These are phyloP conservation scores for Cheilosia vulpina DNA, from an alignment of 2,888 invertebrate species.

Conservation along the genomic window DNA sequence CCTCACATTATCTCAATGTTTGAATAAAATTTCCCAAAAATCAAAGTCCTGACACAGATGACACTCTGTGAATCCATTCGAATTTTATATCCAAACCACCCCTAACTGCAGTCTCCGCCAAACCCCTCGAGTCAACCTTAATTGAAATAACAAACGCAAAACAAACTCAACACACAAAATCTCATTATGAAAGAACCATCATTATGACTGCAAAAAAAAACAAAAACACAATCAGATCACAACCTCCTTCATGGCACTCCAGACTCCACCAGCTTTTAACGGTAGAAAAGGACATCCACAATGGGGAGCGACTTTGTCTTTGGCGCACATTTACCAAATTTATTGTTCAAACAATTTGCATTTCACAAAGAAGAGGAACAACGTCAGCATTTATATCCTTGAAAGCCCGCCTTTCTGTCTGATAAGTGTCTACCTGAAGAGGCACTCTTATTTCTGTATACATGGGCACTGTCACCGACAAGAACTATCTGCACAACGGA, in stretches of 20 bases:
- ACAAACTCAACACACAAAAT: slow-evolving; percentile 24
- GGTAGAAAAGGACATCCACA: slow-evolving; percentile 39
- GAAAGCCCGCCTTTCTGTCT: slow-evolving; percentile 27
- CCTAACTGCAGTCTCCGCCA: not conserved
- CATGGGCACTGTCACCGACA: slow-evolving; percentile 5
- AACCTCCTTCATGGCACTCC: slow-evolving; percentile 2
- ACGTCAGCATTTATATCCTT: slow-evolving; percentile 35
- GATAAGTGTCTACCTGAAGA: slow-evolving; percentile 42
- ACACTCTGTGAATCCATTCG: slow-evolving; percentile 77
- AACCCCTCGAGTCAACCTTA: slow-evolving; percentile 18
- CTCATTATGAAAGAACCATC: slow-evolving; percentile 18
- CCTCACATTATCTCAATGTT: not conserved
- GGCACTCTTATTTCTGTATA: not conserved
- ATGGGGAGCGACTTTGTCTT: slow-evolving; percentile 10
- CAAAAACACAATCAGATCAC: slow-evolving; percentile 6
- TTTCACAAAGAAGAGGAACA: slow-evolving; percentile 14
- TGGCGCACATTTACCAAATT: slow-evolving; percentile 32
- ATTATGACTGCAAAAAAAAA: not conserved
- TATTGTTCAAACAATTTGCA: slow-evolving; percentile 40
- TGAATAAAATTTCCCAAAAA: not conserved
- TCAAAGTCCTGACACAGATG: slow-evolving; percentile 2
- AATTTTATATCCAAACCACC: not conserved
- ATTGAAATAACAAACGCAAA: slow-evolving; percentile 31
- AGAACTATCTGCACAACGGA: slow-evolving; percentile 1
- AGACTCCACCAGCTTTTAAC: slow-evolving; percentile 11